Conservation (phyloP, 1,140 invertebrate genomes). For the Ladona fulva region DNA sequence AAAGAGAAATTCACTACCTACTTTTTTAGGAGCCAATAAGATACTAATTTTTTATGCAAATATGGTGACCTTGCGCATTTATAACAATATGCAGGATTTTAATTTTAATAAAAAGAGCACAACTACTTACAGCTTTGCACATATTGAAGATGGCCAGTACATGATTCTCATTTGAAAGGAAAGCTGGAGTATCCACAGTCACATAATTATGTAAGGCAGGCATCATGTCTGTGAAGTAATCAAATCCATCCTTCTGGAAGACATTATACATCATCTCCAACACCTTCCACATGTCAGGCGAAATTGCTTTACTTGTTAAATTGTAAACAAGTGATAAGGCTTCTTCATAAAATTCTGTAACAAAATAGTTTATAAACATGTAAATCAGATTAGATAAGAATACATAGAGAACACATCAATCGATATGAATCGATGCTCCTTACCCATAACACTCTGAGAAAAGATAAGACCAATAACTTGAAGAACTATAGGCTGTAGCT, state of each 20-base stretch:
- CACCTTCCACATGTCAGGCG: slow-evolving; percentile 92
- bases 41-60: no score
- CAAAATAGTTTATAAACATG: slow-evolving; percentile 23
- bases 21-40: no score
- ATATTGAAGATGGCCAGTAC: slow-evolving; percentile 91
- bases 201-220: slow-evolving; percentile 96
- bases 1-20: no score
- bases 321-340: slow-evolving; percentile 88
- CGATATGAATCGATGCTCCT: slow-evolving; percentile 25
- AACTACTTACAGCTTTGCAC: slow-evolving; percentile 71
- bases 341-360: slow-evolving; percentile 91
- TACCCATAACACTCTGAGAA: slow-evolving; percentile 70
- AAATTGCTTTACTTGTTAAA: slow-evolving; percentile 79
- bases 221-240: slow-evolving; percentile 99
- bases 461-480: slow-evolving; percentile 85
- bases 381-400: not conserved
- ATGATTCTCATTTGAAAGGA: slow-evolving; percentile 82
- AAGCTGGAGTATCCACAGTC: slow-evolving; percentile 87
- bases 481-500: slow-evolving; percentile 88
- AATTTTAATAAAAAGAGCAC: not conserved
- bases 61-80: no score
- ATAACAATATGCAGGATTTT: no score
- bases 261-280: slow-evolving; percentile 81
- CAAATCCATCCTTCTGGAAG: slow-evolving; percentile 88
- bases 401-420: slow-evolving; percentile 20